A percentile compares a stretch with the other conserved stretches of the same genome.
Conservation (phyloP, 2,113 vertebrate genomes). For the Ctenodactylus gundi region DNA sequence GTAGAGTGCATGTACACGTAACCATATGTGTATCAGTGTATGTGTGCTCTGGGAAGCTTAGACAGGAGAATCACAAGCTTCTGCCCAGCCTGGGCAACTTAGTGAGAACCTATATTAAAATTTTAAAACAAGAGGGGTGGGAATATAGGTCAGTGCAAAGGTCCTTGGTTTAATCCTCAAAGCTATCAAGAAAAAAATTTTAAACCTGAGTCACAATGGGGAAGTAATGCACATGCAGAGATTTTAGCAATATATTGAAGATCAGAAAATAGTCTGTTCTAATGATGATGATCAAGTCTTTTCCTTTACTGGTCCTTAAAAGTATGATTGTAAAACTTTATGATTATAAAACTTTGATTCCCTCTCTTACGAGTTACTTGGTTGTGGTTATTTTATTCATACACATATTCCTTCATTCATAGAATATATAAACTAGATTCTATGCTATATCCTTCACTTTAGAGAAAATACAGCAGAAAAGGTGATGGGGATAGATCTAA, state of each 20-base stretch:
- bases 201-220: neutral
- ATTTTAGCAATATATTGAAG: neutral
- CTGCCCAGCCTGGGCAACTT: neutral
- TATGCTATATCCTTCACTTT: neutral
- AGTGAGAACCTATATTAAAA: neutral
- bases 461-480: conserved; percentile 21
- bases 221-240: neutral
- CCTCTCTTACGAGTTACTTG: neutral
- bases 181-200: neutral
- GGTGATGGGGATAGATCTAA: neutral
- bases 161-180: neutral
- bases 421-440: neutral
- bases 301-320: neutral
- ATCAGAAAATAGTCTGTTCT: neutral
- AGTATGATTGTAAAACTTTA: neutral
- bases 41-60: neutral
- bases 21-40: neutral
- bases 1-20: neutral
- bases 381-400: neutral
- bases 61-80: neutral
- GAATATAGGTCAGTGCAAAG: neutral
- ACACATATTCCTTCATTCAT: neutral
- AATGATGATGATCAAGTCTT: neutral
- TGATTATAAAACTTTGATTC: neutral
- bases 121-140: neutral